Conservation (phyloP, 2,888 invertebrate genomes). For the Merodon equestris region DNA sequence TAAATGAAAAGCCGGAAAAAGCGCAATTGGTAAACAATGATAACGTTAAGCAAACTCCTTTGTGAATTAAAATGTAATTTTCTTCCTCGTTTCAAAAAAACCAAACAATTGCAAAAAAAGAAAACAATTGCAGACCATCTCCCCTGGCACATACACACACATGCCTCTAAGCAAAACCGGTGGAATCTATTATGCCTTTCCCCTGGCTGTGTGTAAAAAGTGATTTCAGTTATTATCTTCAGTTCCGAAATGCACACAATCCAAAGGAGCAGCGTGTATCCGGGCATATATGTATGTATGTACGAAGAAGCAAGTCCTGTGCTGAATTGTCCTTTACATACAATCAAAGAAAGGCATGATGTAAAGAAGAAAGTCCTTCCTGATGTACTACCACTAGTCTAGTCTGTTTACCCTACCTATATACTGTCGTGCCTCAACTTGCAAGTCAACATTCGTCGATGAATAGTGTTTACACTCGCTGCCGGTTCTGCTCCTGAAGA, state of each 20-base stretch:
- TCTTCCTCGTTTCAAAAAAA: slow-evolving; percentile 60
- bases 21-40: slow-evolving; percentile 69
- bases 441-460: slow-evolving; percentile 52
- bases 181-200: too few relatives aligned
- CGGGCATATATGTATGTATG: slow-evolving; percentile 13
- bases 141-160: slow-evolving; percentile 2
- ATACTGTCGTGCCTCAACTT: slow-evolving; percentile 46
- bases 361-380: slow-evolving; percentile 38
- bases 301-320: slow-evolving; percentile 40
- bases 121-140: slow-evolving; percentile 55
- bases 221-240: slow-evolving; percentile 68
- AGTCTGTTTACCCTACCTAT: slow-evolving; percentile 58
- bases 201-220: slow-evolving; percentile 41
- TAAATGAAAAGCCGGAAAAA: slow-evolving; percentile 47
- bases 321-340: slow-evolving; percentile 41
- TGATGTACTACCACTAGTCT: slow-evolving; percentile 5
- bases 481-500: slow-evolving; percentile 10
- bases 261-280: slow-evolving; percentile 41
- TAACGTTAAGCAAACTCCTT: slow-evolving; percentile 68
- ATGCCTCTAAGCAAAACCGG: too few relatives aligned
- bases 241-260: slow-evolving; percentile 66
- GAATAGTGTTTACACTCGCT: slow-evolving; percentile 20
- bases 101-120: too few relatives aligned
- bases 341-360: neutral
- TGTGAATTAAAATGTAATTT: slow-evolving; percentile 69